Evolutionary conservation across 1,140 invertebrate genomes (phyloP).

Genomic region (Drosophila pachea): DNA sequence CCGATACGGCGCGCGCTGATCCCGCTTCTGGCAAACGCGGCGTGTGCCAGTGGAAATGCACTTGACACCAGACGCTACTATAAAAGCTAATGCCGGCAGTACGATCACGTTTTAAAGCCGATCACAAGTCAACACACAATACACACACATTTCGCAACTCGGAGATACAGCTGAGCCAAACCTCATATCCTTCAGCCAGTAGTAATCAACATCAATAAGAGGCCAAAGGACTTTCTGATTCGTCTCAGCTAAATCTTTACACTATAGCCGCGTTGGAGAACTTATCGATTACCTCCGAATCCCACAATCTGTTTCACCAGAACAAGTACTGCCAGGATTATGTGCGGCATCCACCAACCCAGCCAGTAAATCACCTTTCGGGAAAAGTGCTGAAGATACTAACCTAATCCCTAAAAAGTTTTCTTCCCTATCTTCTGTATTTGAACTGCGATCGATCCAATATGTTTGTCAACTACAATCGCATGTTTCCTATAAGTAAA

Average conservation of each 20-base stretch:
- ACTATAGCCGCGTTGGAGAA: slow-evolving; percentile 24
- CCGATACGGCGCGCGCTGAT: slow-evolving; percentile 36
- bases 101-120: slow-evolving; percentile 29
- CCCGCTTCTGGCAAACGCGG: slow-evolving; percentile 31
- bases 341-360: slow-evolving; percentile 13
- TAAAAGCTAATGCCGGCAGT: slow-evolving; percentile 42
- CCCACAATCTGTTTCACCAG: background rate
- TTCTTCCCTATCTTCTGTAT: background rate
- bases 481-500: no score
- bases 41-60: slow-evolving; percentile 40
- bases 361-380: slow-evolving; percentile 57
- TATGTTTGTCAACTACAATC: no score
- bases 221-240: no score
- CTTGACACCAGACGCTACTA: slow-evolving; percentile 25
- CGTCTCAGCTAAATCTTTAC: no score
- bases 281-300: background rate
- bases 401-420: slow-evolving; percentile 26
- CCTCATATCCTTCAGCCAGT: background rate
- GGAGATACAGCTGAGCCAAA: background rate
- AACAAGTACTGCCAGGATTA: background rate
- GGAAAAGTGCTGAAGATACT: slow-evolving; percentile 59
- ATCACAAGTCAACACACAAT: slow-evolving; percentile 8
- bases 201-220: slow-evolving; percentile 1
- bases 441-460: no score
- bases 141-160: background rate